Evolutionary conservation across 1,140 invertebrate species (phyloP).

Genomic region (Drosophila santomea): DNA sequence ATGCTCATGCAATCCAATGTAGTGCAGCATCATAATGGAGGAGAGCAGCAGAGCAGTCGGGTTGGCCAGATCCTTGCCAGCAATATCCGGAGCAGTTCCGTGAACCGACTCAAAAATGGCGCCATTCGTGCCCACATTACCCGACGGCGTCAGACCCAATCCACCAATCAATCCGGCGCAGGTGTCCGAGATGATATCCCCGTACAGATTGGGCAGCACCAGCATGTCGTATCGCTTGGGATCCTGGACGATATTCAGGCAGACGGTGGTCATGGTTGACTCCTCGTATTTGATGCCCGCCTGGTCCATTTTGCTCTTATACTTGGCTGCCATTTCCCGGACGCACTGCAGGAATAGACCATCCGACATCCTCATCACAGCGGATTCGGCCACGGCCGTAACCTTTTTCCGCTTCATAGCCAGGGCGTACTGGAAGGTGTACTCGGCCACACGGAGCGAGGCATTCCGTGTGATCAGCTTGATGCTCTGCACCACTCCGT

Average conservation of each 20-base stretch:
- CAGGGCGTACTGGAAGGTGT: conserved; percentile 98
- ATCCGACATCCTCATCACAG: conserved; percentile 99
- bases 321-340: conserved; percentile 95
- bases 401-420: conserved; percentile 97
- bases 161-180: conserved; percentile 99
- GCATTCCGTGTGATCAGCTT: conserved; percentile 99
- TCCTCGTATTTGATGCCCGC: conserved; percentile 99
- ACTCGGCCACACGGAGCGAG: conserved; percentile 97
- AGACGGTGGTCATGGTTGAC: conserved; percentile 98
- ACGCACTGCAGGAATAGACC: conserved; percentile 98
- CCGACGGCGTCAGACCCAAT: conserved; percentile 98
- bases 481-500: conserved; percentile 99
- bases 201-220: conserved; percentile 99
- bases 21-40: conserved; percentile 98
- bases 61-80: conserved; percentile 99
- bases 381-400: conserved; percentile 99
- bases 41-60: conserved; percentile 98
- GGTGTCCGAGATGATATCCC: conserved; percentile 99
- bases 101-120: conserved; percentile 99
- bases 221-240: conserved; percentile 98
- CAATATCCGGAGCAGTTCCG: conserved; percentile 99
- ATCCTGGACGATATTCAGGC: conserved; percentile 99
- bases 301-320: conserved; percentile 78
- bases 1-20: conserved; percentile 94
- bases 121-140: conserved; percentile 98